phyloP scores from a whole-genome alignment of 2,113 vertebrate species.

The Callochromis pleurospilus region DNA sequence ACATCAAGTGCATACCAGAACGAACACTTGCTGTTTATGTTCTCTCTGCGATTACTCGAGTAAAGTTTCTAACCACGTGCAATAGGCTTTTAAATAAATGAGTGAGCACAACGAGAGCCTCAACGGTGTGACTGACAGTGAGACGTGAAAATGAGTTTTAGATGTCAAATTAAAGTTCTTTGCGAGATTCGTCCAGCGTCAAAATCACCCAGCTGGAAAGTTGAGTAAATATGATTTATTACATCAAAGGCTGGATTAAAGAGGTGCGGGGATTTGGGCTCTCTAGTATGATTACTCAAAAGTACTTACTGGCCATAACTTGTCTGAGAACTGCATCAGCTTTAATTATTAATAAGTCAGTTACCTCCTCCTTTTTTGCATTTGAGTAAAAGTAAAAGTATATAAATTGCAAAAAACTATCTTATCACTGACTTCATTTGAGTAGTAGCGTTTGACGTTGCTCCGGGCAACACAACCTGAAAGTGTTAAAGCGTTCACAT shows the following conservation, averaged over 20 bases:
- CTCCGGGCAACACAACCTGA: neutral
- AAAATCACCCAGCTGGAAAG: neutral
- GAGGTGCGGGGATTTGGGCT: slow-evolving; percentile 25
- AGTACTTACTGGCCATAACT: neutral
- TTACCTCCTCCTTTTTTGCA: accelerated
- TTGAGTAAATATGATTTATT: neutral
- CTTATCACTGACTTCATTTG: neutral
- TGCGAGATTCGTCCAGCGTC: neutral
- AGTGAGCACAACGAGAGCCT: neutral
- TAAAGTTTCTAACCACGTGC: neutral
- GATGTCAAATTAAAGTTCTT: slow-evolving; percentile 14
- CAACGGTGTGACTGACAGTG: neutral
- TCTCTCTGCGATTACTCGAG: neutral
- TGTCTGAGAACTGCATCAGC: neutral
- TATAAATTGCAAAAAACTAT: neutral
- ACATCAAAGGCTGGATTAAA: slow-evolving; percentile 24
- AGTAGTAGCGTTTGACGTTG: neutral
- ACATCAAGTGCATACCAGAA: slow-evolving; percentile 38
- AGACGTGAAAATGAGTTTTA: slow-evolving; percentile 6
- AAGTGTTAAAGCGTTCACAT: neutral
- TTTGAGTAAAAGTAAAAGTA: neutral
- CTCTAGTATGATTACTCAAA: slow-evolving; percentile 4
- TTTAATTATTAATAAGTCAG: neutral
- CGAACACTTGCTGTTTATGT: slow-evolving; percentile 22
- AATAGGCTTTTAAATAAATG: slow-evolving; percentile 1